These are phyloP conservation scores for Ephialtes manifestator DNA, from an alignment of 2,888 invertebrate genomes.

Conservation along the genomic window DNA sequence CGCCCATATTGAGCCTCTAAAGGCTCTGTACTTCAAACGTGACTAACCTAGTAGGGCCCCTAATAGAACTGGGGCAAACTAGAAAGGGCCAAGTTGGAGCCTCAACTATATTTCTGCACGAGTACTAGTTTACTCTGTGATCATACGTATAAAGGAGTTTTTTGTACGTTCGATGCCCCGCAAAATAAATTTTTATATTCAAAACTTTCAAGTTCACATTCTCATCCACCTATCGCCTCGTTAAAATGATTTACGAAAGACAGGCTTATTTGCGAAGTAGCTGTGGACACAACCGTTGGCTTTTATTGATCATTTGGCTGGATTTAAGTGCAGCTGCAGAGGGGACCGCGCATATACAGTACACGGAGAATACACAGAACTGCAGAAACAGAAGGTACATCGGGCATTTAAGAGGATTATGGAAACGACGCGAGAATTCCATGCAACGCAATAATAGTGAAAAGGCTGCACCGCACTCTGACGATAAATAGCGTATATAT, in stretches of 20 bases:
- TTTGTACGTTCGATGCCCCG: too few species aligned
- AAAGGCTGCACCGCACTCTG: slow-evolving; percentile 42
- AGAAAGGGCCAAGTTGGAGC: too few species aligned
- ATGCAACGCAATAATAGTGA: slow-evolving; percentile 47
- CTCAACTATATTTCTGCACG: too few species aligned
- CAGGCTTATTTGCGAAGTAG: slow-evolving; percentile 59
- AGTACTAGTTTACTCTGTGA: too few species aligned
- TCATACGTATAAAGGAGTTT: too few species aligned
- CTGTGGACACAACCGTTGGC: slow-evolving; percentile 40
- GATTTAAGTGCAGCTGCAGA: slow-evolving; percentile 70
- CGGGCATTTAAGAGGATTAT: slow-evolving; percentile 72
- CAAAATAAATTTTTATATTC: neutral
- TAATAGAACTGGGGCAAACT: too few species aligned
- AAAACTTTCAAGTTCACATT: slow-evolving; percentile 1
- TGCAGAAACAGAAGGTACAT: slow-evolving; percentile 63
- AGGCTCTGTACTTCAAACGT: neutral
- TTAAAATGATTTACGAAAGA: slow-evolving; percentile 64
- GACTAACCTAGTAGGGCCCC: too few species aligned
- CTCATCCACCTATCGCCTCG: slow-evolving; percentile 34
- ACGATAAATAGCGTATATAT: slow-evolving; percentile 49
- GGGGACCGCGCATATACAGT: slow-evolving; percentile 40
- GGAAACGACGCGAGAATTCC: slow-evolving; percentile 61
- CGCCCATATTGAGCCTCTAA: too few species aligned
- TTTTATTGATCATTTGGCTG: slow-evolving; percentile 71
- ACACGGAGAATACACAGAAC: slow-evolving; percentile 40